These are phyloP conservation scores for Charina bottae DNA, from an alignment of 2,113 vertebrate genomes.

Conservation along the genomic window DNA sequence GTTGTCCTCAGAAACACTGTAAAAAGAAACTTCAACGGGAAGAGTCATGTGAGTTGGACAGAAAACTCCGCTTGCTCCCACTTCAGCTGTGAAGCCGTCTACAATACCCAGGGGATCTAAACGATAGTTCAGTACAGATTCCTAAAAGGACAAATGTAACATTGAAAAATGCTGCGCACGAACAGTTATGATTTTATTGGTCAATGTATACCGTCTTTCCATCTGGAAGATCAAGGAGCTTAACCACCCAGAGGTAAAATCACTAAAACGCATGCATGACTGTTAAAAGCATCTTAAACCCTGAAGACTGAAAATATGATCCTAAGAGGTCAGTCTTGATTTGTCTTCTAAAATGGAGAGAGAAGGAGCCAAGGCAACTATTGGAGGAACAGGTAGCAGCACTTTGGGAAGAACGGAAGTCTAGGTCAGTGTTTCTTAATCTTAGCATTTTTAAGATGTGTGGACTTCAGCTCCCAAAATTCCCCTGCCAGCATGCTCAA, in stretches of 20 bases:
- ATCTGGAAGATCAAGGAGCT: not conserved
- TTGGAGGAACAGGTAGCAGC: not conserved
- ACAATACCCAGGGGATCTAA: constrained; percentile 89
- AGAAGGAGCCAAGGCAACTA: not conserved
- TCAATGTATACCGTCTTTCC: not conserved
- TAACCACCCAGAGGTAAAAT: not conserved
- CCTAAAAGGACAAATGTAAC: constrained; percentile 73
- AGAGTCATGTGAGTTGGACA: constrained; percentile 97
- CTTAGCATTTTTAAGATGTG: too few relatives aligned
- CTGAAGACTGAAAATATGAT: not conserved
- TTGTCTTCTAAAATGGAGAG: not conserved
- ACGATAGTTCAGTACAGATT: constrained; percentile 96
- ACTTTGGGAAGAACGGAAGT: not conserved
- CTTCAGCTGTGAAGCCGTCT: constrained; percentile 94
- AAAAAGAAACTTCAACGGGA: constrained; percentile 97
- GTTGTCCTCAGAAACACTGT: constrained; percentile 97
- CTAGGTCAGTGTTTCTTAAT: too few relatives aligned
- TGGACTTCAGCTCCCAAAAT: not conserved
- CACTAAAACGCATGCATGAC: not conserved
- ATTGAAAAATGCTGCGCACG: not conserved
- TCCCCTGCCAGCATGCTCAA: not conserved
- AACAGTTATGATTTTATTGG: not conserved
- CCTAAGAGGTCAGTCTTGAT: not conserved
- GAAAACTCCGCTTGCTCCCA: constrained; percentile 95
- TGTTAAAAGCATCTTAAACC: not conserved